These are phyloP conservation scores for Andrena dorsata DNA, from an alignment of 2,888 invertebrate genomes.

Conservation along the genomic window DNA sequence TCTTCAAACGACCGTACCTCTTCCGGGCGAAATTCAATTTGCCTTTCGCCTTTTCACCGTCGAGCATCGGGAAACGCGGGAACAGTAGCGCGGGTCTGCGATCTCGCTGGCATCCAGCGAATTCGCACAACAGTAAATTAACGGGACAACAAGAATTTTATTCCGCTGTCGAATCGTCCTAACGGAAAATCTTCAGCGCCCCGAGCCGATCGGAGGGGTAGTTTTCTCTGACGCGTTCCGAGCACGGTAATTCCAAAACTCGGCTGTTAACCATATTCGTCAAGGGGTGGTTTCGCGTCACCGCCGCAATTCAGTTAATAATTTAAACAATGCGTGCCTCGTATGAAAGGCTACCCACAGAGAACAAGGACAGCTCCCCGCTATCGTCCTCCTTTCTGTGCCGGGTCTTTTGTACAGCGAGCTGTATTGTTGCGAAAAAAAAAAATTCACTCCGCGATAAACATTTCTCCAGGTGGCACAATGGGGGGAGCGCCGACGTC, in stretches of 20 bases:
- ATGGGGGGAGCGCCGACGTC: neutral
- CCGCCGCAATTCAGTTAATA: neutral
- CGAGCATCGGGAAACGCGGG: constrained; percentile 26
- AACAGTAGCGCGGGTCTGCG: constrained; percentile 23
- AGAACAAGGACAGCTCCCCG: neutral
- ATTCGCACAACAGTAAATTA: constrained; percentile 5
- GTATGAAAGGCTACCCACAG: neutral
- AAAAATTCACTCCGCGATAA: constrained; percentile 18
- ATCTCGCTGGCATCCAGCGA: constrained; percentile 33
- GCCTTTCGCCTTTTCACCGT: constrained; percentile 51
- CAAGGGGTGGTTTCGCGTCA: neutral
- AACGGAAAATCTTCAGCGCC: neutral
- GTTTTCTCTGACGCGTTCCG: neutral
- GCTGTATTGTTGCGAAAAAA: constrained; percentile 2
- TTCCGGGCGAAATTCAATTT: constrained; percentile 67
- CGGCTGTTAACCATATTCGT: constrained; percentile 7
- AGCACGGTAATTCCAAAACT: constrained; percentile 34
- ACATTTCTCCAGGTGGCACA: constrained; percentile 9
- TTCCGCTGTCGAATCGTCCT: neutral
- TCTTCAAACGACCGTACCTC: constrained; percentile 58
- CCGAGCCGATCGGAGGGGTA: too few relatives aligned
- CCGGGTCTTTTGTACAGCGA: constrained; percentile 1
- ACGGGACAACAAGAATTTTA: constrained; percentile 4
- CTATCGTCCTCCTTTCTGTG: neutral
- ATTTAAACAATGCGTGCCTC: constrained; percentile 24